A percentile compares a stretch with the other conserved stretches of the same genome.
Evolutionary conservation across 2,797 vertebrate species (phyloP).

Genomic region (Malurus leucopterus): DNA sequence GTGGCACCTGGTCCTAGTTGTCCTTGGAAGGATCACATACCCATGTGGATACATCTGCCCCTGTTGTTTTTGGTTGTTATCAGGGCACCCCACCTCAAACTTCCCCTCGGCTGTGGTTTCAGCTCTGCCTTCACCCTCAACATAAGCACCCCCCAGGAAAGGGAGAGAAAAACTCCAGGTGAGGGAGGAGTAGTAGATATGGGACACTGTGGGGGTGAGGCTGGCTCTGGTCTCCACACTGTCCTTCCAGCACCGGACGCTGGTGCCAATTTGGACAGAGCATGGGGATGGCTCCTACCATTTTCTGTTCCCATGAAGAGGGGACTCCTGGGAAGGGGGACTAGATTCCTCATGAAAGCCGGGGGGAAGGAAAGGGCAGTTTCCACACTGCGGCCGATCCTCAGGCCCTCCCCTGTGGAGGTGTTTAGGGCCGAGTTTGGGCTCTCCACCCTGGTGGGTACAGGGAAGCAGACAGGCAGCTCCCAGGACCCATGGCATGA

Average conservation of each 20-base stretch:
- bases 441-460: background rate
- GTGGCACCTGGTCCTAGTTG: background rate
- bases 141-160: background rate
- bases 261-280: background rate
- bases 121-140: background rate
- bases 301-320: background rate
- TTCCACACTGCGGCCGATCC: background rate
- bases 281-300: background rate
- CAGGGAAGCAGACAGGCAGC: background rate
- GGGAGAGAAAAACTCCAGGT: background rate
- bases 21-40: background rate
- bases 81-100: too few relatives aligned
- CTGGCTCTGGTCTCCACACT: background rate
- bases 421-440: accelerated
- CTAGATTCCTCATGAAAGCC: background rate
- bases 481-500: background rate
- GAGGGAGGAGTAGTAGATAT: background rate
- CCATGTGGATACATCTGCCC: background rate
- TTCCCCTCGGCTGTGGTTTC: background rate
- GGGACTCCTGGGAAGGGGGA: background rate
- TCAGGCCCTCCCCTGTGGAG: too few relatives aligned
- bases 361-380: background rate
- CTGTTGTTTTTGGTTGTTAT: background rate
- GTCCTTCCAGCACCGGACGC: too few relatives aligned
- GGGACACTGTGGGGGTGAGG: background rate